Conservation (phyloP, 2,797 vertebrate genomes). For the Sebastes taczanowskii region DNA sequence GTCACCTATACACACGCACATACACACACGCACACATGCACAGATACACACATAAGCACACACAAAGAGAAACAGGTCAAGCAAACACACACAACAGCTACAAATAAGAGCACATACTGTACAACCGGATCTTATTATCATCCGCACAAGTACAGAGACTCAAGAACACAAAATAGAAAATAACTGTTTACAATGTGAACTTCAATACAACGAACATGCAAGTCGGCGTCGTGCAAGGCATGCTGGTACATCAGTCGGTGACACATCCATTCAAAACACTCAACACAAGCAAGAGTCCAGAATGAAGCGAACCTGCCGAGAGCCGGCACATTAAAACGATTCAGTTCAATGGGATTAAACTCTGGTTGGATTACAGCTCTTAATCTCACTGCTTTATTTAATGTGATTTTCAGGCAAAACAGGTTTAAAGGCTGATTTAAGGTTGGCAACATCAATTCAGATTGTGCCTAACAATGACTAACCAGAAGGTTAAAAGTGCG, state of each 20-base stretch:
- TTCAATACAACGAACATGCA: constrained; percentile 15
- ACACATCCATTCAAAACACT: constrained; percentile 1
- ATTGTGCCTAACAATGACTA: no score
- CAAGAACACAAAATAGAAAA: background rate
- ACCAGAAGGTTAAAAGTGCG: background rate
- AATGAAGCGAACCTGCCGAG: constrained; percentile 25
- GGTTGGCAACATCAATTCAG: background rate
- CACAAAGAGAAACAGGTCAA: constrained; percentile 10
- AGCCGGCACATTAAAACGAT: background rate
- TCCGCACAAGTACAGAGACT: background rate
- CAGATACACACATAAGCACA: background rate
- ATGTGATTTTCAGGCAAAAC: background rate
- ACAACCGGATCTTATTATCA: background rate
- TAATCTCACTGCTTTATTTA: background rate
- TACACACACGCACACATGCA: background rate
- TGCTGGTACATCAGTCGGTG: background rate
- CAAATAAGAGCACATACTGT: background rate
- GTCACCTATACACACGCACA: constrained; percentile 83
- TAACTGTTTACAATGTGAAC: background rate
- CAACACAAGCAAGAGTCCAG: background rate
- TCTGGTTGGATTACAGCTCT: constrained; percentile 1
- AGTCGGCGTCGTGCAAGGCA: background rate
- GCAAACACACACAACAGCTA: background rate
- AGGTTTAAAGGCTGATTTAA: background rate
- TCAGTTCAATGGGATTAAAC: background rate